These are phyloP conservation scores for Cephalotes varians DNA, from an alignment of 2,888 invertebrate genomes.

Conservation along the genomic window DNA sequence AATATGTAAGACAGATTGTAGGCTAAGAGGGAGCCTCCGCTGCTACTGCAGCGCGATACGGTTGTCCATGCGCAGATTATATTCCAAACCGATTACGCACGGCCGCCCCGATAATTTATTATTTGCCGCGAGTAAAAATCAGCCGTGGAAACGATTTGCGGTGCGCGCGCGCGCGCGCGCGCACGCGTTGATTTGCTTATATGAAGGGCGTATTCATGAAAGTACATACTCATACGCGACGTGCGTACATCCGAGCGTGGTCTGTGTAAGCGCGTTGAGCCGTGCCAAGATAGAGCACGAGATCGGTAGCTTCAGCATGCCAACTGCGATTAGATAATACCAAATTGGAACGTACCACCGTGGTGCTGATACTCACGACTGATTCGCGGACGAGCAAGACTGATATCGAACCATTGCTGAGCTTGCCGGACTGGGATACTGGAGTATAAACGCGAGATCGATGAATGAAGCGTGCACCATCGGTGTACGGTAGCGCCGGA, in stretches of 20 bases:
- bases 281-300: not conserved
- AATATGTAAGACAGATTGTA: slow-evolving; percentile 86
- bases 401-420: slow-evolving; percentile 37
- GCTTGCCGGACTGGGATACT: slow-evolving; percentile 16
- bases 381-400: slow-evolving; percentile 50
- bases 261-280: not conserved
- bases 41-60: slow-evolving; percentile 85
- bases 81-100: slow-evolving; percentile 78
- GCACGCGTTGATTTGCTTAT: slow-evolving; percentile 27
- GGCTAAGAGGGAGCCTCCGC: slow-evolving; percentile 84
- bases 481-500: slow-evolving; percentile 73
- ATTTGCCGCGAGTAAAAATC: slow-evolving; percentile 82
- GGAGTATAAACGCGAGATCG: slow-evolving; percentile 65
- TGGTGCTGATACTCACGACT: slow-evolving; percentile 44
- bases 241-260: not conserved
- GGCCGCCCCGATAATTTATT: slow-evolving; percentile 81
- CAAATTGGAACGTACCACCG: slow-evolving; percentile 62
- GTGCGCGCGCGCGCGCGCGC: slow-evolving; percentile 53
- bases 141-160: slow-evolving; percentile 73
- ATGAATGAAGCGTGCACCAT: slow-evolving; percentile 73
- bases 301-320: slow-evolving; percentile 63
- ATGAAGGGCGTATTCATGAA: not conserved
- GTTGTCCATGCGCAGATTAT: slow-evolving; percentile 84
- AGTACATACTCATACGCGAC: not conserved
- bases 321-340: slow-evolving; percentile 70